Evolutionary conservation across 2,797 vertebrate species (phyloP).

Genomic region (Pseudocheirus occidentalis): DNA sequence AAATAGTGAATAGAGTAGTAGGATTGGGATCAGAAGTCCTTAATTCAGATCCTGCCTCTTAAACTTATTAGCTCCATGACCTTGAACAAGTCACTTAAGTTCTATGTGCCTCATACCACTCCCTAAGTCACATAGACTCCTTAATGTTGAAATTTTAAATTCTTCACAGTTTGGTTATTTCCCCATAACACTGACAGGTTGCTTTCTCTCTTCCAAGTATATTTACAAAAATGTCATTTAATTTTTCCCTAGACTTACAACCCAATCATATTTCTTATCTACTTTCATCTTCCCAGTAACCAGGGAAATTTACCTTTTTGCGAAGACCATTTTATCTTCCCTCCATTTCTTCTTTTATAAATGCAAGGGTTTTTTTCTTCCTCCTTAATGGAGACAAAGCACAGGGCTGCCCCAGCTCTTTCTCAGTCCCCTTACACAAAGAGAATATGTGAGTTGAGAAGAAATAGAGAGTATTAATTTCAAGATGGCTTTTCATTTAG

Average conservation of each 20-base stretch:
- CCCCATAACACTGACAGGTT: background rate
- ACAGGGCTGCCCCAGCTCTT: background rate
- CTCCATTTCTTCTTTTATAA: background rate
- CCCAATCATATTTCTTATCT: background rate
- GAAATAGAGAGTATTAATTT: background rate
- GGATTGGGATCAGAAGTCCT: background rate
- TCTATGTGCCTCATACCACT: background rate
- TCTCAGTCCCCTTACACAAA: background rate
- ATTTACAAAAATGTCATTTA: background rate
- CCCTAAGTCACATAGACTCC: background rate
- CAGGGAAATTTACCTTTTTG: background rate
- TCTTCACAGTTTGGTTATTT: background rate
- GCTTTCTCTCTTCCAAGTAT: background rate
- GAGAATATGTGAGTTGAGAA: background rate
- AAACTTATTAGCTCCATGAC: background rate
- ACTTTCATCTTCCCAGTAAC: background rate
- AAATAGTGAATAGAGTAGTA: background rate
- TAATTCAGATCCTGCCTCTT: background rate
- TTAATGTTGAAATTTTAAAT: background rate
- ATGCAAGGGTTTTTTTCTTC: background rate
- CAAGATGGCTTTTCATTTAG: background rate
- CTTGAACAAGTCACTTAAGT: background rate
- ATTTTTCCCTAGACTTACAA: background rate
- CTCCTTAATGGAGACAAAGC: background rate
- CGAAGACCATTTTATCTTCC: background rate